phyloP scores from a whole-genome alignment of 2,113 vertebrate genomes.

The Megaceryle maxima region DNA sequence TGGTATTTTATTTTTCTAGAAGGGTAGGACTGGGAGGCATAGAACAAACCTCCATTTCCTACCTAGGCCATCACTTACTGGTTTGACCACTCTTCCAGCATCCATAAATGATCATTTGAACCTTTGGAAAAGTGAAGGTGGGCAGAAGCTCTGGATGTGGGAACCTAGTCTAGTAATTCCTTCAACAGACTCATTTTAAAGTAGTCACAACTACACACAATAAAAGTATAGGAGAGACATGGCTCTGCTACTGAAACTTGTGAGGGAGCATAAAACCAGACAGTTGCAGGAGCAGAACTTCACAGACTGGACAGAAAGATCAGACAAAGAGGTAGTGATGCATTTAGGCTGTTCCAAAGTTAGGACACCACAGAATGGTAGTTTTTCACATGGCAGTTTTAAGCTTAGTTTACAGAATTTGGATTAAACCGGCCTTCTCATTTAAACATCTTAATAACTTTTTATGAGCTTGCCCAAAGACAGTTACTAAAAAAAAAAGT shows the following conservation, averaged over 20 bases:
- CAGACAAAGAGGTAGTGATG: not conserved
- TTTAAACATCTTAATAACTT: not conserved
- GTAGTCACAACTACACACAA: not conserved
- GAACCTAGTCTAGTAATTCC: not conserved
- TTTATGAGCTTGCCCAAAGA: not conserved
- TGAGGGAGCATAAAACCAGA: fast-evolving
- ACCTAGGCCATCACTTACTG: not conserved
- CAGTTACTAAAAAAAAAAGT: not conserved
- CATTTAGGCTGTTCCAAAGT: not conserved
- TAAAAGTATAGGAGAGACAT: not conserved
- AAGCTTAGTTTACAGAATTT: not conserved
- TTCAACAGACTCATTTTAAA: not conserved
- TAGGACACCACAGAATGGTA: not conserved
- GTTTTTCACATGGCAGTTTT: not conserved
- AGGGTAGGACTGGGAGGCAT: fast-evolving
- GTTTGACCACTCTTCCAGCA: not conserved
- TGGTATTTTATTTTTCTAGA: not conserved
- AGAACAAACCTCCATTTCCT: not conserved
- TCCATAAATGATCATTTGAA: not conserved
- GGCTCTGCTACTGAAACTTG: not conserved
- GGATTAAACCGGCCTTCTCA: not conserved
- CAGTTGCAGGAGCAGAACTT: not conserved
- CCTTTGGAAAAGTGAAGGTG: not conserved
- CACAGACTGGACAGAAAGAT: not conserved
- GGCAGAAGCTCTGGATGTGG: not conserved